phyloP scores from a whole-genome alignment of 2,888 invertebrate genomes.

The Nephrocerus scutellatus region DNA sequence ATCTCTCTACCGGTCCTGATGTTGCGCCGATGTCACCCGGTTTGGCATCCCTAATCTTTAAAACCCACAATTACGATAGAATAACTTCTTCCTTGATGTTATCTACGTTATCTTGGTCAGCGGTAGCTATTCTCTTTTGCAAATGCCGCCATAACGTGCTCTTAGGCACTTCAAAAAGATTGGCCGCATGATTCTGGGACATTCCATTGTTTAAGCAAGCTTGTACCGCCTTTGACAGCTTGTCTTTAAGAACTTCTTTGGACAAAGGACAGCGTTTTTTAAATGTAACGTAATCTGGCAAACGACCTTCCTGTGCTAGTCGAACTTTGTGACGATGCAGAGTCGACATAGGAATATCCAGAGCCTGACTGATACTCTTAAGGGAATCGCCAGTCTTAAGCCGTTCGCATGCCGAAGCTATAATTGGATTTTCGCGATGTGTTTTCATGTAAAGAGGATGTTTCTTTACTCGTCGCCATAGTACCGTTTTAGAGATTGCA shows the following conservation, averaged over 20 bases:
- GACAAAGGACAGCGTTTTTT: constrained; percentile 42
- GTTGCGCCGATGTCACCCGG: too few species aligned
- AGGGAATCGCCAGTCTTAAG: constrained; percentile 42
- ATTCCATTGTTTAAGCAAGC: constrained; percentile 43
- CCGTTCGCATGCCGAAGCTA: constrained; percentile 40
- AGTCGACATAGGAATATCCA: constrained; percentile 48
- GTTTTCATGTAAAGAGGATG: constrained; percentile 42
- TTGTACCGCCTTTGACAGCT: constrained; percentile 41
- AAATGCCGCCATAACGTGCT: constrained; percentile 47
- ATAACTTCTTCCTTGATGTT: constrained; percentile 31
- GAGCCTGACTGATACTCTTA: constrained; percentile 43
- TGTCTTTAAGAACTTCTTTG: constrained; percentile 41
- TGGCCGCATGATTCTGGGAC: constrained; percentile 47
- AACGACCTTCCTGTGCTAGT: constrained; percentile 39
- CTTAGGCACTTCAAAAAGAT: constrained; percentile 44
- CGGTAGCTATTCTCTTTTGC: constrained; percentile 35
- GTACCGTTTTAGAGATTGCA: constrained; percentile 45
- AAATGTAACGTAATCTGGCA: constrained; percentile 41
- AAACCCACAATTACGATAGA: constrained; percentile 24
- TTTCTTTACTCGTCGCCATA: constrained; percentile 45
- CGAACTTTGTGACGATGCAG: constrained; percentile 45
- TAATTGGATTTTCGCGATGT: constrained; percentile 40
- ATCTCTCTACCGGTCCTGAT: too few species aligned
- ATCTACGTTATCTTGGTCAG: constrained; percentile 21
- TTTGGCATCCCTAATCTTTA: too few species aligned